Conservation (phyloP, 1,140 invertebrate species). For the Nymphalis io region DNA sequence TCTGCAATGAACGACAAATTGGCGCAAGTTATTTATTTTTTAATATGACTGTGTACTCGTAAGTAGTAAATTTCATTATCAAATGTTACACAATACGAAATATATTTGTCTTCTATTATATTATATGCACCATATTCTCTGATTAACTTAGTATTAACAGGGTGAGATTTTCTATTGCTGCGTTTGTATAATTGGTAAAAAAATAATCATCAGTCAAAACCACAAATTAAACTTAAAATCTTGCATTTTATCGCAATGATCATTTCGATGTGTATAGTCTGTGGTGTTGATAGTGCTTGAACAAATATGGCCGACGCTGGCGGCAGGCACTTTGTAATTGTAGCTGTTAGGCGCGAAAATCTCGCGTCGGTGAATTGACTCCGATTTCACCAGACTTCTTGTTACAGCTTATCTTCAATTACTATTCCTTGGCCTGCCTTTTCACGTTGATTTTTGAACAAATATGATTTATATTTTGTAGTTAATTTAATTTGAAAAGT, state of each 20-base stretch:
- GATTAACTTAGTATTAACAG: no score
- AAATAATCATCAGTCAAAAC: no score
- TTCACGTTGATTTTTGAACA: not conserved
- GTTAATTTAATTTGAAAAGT: not conserved
- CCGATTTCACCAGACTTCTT: constrained; percentile 44
- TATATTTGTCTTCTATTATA: no score
- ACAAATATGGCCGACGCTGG: constrained; percentile 46
- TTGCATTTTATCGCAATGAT: not conserved
- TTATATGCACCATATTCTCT: no score
- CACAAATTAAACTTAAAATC: not conserved
- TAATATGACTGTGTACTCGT: no score
- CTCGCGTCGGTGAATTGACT: constrained; percentile 44
- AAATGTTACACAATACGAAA: no score
- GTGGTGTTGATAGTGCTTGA: constrained; percentile 44
- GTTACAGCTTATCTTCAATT: constrained; percentile 9
- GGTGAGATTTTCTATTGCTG: no score
- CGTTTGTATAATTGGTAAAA: no score
- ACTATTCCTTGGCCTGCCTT: not conserved
- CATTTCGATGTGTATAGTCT: constrained; percentile 8
- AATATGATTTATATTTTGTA: not conserved
- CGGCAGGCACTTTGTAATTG: constrained; percentile 55
- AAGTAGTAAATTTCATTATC: no score
- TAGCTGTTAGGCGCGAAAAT: constrained; percentile 43
- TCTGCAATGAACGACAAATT: not conserved
- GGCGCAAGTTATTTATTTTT: no score